phyloP scores from a whole-genome alignment of 2,113 vertebrate species.

The Megaptera novaeangliae region DNA sequence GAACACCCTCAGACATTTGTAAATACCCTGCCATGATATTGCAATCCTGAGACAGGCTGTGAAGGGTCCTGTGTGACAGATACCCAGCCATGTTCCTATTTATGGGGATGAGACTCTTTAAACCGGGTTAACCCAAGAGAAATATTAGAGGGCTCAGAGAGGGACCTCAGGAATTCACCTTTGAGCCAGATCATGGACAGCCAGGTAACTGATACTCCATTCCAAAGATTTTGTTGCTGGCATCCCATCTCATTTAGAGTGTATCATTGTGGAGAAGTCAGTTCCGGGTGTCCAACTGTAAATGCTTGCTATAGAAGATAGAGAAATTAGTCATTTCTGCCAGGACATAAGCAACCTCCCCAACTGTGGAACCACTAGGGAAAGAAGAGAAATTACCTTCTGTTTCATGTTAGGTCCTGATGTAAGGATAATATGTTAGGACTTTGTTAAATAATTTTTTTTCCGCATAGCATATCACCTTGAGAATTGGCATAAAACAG shows the following conservation, averaged over 20 bases:
- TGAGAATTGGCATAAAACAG: conserved; percentile 34
- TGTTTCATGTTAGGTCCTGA: conserved; percentile 40
- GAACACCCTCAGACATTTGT: neutral
- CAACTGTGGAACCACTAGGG: neutral
- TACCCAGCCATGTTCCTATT: neutral
- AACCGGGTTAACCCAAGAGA: neutral
- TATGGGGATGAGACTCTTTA: neutral
- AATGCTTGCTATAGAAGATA: neutral
- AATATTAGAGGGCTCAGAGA: neutral
- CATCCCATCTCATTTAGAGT: neutral
- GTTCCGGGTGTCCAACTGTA: neutral
- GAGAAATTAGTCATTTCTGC: conserved; percentile 26
- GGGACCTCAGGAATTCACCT: neutral
- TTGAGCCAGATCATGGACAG: neutral
- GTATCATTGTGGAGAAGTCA: neutral
- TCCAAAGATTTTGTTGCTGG: neutral
- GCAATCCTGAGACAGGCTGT: neutral
- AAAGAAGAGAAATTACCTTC: conserved; percentile 25
- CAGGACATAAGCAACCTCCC: neutral
- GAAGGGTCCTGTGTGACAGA: neutral
- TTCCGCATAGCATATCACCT: neutral
- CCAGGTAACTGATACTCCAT: neutral
- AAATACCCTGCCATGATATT: neutral
- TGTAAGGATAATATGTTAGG: conserved; percentile 24
- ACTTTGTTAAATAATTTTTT: conserved; percentile 27